A percentile compares a stretch with the other conserved stretches of the same genome.
These are phyloP conservation scores for Apeltes quadracus DNA, from an alignment of 2,113 vertebrate species.

Conservation along the genomic window DNA sequence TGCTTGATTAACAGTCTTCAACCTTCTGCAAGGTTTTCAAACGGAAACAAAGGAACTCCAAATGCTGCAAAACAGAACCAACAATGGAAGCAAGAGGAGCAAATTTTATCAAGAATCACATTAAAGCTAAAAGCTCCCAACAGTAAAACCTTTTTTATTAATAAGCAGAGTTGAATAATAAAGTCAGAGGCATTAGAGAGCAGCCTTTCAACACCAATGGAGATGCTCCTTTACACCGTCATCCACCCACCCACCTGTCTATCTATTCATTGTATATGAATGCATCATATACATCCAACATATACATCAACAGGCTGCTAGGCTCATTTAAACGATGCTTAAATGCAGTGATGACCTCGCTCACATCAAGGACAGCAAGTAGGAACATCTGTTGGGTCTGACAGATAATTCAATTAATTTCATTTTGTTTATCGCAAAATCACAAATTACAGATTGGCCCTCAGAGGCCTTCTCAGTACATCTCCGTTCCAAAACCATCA, in stretches of 20 bases:
- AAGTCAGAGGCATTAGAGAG: conserved; percentile 52
- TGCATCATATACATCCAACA: neutral
- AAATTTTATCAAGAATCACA: conserved; percentile 59
- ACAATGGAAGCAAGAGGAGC: conserved; percentile 22
- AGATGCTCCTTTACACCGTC: conserved; percentile 36
- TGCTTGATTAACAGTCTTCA: conserved; percentile 9
- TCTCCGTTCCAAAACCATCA: too few relatives aligned
- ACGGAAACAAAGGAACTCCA: neutral
- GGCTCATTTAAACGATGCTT: neutral
- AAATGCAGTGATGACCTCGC: neutral
- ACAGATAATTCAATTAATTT: neutral
- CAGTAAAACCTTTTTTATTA: conserved; percentile 57
- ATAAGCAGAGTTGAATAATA: conserved; percentile 50
- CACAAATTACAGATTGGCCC: too few relatives aligned
- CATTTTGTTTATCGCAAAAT: too few relatives aligned
- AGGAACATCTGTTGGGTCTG: neutral
- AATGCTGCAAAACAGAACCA: conserved; percentile 27
- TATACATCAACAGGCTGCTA: neutral
- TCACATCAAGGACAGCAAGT: neutral
- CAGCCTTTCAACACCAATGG: conserved; percentile 41
- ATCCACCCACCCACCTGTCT: neutral
- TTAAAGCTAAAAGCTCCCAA: conserved; percentile 53
- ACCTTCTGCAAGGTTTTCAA: conserved; percentile 16
- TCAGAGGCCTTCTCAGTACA: too few relatives aligned
- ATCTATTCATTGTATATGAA: conserved; percentile 25